phyloP scores from a whole-genome alignment of 2,113 vertebrate genomes.

The Crypturellus undulatus region DNA sequence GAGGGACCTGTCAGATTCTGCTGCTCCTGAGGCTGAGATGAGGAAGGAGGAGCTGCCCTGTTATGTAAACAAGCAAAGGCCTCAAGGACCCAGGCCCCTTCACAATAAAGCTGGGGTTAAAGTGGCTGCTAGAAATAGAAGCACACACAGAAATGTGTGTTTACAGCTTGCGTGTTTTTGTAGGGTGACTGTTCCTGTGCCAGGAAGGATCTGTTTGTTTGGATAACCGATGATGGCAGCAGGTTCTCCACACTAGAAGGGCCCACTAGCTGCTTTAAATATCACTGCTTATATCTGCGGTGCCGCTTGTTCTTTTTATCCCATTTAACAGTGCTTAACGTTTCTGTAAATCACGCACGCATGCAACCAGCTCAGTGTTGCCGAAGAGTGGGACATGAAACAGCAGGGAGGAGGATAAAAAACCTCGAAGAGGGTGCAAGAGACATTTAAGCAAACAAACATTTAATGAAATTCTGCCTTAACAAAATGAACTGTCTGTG shows the following conservation, averaged over 20 bases:
- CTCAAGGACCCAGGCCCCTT: background rate
- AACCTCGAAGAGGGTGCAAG: background rate
- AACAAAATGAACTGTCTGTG: fast-evolving
- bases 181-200: background rate
- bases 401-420: background rate
- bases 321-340: background rate
- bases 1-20: background rate
- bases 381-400: background rate
- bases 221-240: background rate
- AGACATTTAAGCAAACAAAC: background rate
- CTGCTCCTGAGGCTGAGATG: background rate
- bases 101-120: background rate
- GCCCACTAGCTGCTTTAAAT: background rate
- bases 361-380: background rate
- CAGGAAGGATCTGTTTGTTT: background rate
- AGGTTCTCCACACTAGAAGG: background rate
- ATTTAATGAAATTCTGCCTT: background rate
- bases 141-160: background rate
- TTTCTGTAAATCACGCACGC: background rate
- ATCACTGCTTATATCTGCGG: background rate
- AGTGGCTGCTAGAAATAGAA: background rate
- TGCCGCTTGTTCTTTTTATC: background rate
- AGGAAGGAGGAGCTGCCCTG: background rate
- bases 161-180: background rate
- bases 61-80: background rate